Conservation (phyloP, 2,888 invertebrate genomes). For the Catocala sponsa region DNA sequence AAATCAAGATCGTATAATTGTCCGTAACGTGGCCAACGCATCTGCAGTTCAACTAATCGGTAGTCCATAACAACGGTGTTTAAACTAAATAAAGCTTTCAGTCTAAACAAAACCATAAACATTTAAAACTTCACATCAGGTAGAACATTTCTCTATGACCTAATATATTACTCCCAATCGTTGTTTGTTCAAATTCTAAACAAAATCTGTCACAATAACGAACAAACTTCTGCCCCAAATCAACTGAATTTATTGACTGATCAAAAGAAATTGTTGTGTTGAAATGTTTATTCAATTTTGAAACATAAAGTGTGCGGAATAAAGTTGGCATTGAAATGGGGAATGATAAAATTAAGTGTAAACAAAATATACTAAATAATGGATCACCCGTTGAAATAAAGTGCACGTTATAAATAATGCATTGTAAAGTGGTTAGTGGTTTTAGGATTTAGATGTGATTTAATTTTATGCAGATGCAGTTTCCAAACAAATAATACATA, state of each 20-base stretch:
- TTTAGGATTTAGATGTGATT: conserved; percentile 14
- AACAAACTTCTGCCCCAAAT: conserved; percentile 47
- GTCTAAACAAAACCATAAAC: conserved; percentile 18
- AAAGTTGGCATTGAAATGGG: conserved; percentile 22
- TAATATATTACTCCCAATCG: conserved; percentile 31
- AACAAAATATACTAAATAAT: conserved; percentile 48
- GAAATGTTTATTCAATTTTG: conserved; percentile 11
- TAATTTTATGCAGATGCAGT: neutral
- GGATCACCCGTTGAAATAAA: conserved; percentile 39
- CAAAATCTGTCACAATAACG: conserved; percentile 47
- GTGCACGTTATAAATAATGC: conserved; percentile 40
- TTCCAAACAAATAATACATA: too few species aligned
- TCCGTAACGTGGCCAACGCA: too few species aligned
- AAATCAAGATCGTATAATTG: too few species aligned
- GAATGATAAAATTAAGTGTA: conserved; percentile 34
- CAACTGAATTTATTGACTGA: conserved; percentile 50
- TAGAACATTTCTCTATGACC: conserved; percentile 28
- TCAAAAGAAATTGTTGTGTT: conserved; percentile 49
- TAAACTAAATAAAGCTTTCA: neutral
- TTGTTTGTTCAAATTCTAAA: conserved; percentile 48
- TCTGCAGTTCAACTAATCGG: too few species aligned
- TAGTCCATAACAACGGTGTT: too few species aligned
- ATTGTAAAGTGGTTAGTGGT: conserved; percentile 25
- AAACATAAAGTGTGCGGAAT: neutral
- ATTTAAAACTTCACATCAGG: conserved; percentile 22